Percentiles rank a stretch among this genome's conserved stretches.
phyloP scores from a whole-genome alignment of 1,140 invertebrate species.

The Wasmannia auropunctata region DNA sequence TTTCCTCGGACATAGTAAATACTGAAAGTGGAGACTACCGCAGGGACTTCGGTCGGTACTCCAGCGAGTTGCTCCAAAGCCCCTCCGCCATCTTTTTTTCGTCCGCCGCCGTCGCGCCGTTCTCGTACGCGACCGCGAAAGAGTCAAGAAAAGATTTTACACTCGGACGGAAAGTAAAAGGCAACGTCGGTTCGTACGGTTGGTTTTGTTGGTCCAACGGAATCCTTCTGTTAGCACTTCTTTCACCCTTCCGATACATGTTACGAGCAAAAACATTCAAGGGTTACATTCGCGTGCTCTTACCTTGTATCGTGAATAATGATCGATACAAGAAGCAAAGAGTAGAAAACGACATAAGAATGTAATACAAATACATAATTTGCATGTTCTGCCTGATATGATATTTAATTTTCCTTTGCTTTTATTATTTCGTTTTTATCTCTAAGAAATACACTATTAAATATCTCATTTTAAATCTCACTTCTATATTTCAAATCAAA shows the following conservation, averaged over 20 bases:
- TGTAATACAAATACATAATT: neutral
- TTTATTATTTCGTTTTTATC: neutral
- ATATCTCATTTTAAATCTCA: neutral
- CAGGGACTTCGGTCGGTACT: slow-evolving; percentile 65
- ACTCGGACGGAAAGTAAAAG: slow-evolving; percentile 65
- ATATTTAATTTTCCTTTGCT: neutral
- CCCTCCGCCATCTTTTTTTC: slow-evolving; percentile 45
- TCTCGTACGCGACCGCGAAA: slow-evolving; percentile 58
- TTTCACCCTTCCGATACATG: slow-evolving; percentile 55
- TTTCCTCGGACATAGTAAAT: slow-evolving; percentile 72
- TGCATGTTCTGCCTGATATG: neutral
- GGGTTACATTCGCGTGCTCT: neutral
- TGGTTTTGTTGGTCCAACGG: slow-evolving; percentile 67
- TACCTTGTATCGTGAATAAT: neutral
- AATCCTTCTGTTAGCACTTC: slow-evolving; percentile 70
- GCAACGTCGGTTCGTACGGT: slow-evolving; percentile 25
- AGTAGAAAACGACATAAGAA: neutral
- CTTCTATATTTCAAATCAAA: neutral
- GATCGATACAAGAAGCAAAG: neutral
- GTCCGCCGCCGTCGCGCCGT: neutral
- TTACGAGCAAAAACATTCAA: slow-evolving; percentile 44
- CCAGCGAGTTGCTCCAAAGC: slow-evolving; percentile 67
- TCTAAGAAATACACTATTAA: neutral
- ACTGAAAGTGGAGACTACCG: slow-evolving; percentile 70
- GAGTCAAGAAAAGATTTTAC: slow-evolving; percentile 74